Conservation (phyloP, 2,797 vertebrate species). For the Brachyrhaphis roseni region DNA sequence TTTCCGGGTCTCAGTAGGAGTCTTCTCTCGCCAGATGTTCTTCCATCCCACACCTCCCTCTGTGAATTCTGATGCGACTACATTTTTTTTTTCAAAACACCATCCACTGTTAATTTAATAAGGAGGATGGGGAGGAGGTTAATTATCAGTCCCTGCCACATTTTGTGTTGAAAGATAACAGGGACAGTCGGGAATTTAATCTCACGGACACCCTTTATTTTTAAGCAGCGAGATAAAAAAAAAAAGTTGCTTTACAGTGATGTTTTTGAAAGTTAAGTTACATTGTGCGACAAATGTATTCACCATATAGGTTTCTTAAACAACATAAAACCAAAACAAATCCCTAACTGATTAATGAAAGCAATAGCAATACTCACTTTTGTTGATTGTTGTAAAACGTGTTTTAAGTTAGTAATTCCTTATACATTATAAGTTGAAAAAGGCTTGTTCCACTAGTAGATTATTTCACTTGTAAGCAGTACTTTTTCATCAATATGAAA, state of each 20-base stretch:
- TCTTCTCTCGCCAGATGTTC: slow-evolving; percentile 70
- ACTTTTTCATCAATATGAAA: no score
- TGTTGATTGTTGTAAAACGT: not conserved
- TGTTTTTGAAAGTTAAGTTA: not conserved
- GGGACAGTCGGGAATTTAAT: slow-evolving; percentile 10
- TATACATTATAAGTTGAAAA: no score
- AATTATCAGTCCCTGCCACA: slow-evolving; percentile 56
- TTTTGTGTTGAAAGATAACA: slow-evolving; percentile 38
- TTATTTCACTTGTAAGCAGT: no score
- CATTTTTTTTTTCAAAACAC: slow-evolving; percentile 41
- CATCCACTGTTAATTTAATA: slow-evolving; percentile 50
- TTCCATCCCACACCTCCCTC: slow-evolving; percentile 48
- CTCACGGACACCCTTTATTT: slow-evolving; percentile 13
- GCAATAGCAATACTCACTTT: not conserved
- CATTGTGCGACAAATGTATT: not conserved
- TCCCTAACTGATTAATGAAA: not conserved
- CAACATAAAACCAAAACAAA: not conserved
- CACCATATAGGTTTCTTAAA: not conserved
- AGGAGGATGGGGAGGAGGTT: slow-evolving; percentile 55
- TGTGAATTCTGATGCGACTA: slow-evolving; percentile 59
- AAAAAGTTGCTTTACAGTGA: not conserved
- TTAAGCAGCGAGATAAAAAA: slow-evolving; percentile 26
- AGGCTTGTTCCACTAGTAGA: no score
- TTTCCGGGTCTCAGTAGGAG: slow-evolving; percentile 64
- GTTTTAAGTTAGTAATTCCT: no score